Base-by-base conservation (phyloP, 2,113 vertebrate species). In the Triplophysa rosa region DNA sequence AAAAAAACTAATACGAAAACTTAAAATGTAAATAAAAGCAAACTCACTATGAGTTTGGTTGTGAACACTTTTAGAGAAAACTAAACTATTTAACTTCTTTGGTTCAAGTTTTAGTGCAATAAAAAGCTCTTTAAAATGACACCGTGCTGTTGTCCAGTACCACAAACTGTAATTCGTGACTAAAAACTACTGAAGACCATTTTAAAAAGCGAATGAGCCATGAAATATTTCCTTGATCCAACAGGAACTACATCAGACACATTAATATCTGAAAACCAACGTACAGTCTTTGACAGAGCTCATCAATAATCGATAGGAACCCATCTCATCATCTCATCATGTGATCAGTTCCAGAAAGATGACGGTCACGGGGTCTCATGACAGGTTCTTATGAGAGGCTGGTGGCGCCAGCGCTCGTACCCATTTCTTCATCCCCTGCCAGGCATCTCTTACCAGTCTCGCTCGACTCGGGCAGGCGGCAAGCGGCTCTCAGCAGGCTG, bases 391-490 rank as follows among this genome's bases (percentile, higher is more conserved):
- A 13, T 23, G 70, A 63, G 76, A 67, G 82, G 42, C 77, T 52
- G 56, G 21, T 85, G 85, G 83, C 77, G 77, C 83, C 83, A 77
- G 45, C 49, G 69, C 56, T 33, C 56, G 26, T 21, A 33, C 52
- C 71, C 66, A 47, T 26, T 67, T 47, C 23, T 26, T 3, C 19
- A n/a, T 33, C 24, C 56, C 42, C 40, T 13, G 65, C 37, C 40
- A 23, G 65, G 37, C 65, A 13, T n/a, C 40, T 47, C 33, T 40
- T 65, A 19, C 54, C 19, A n/a, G 19, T 58, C 54, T 17, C 49
- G 2, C 4, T 54, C 49, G 4, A 5, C 16, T 21, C 54, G 54
- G n/a, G 5, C 54, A 58, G 54, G 54, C 54, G 54, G 54, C 54
- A 58, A 21, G 8, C 8, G 54, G 16, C 79, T 85, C 65, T 78